Evolutionary conservation across 2,797 vertebrate genomes (phyloP).

Genomic region (Paramormyrops hopkinsi): DNA sequence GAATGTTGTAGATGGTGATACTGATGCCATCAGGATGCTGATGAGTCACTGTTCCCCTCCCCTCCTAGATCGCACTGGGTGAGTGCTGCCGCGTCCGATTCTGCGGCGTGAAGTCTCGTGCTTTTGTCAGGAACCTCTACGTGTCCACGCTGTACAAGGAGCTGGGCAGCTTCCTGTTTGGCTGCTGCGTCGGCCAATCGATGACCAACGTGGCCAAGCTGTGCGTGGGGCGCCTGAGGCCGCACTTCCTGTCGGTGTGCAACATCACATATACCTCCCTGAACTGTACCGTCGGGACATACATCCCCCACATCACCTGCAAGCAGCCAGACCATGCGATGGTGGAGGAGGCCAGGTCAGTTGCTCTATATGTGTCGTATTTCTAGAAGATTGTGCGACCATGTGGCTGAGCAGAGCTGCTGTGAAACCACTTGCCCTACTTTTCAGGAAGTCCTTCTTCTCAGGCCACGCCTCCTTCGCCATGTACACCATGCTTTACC

Average conservation of each 20-base stretch:
- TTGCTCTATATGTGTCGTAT: neutral
- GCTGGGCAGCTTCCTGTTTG: conserved; percentile 68
- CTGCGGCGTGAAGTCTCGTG: conserved; percentile 47
- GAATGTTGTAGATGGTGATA: neutral
- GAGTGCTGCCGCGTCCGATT: conserved; percentile 60
- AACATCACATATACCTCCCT: conserved; percentile 57
- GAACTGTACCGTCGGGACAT: conserved; percentile 49
- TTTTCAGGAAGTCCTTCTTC: conserved; percentile 72
- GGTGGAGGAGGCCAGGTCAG: conserved; percentile 61
- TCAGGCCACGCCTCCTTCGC: conserved; percentile 72
- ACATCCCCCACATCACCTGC: conserved; percentile 55
- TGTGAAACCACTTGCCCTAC: neutral
- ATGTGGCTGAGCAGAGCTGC: neutral
- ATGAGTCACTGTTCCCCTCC: neutral
- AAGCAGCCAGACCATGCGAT: conserved; percentile 30
- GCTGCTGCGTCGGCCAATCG: conserved; percentile 63
- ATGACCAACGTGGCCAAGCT: conserved; percentile 72
- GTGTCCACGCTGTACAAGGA: conserved; percentile 66
- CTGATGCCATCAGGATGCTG: neutral
- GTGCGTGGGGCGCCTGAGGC: conserved; percentile 67
- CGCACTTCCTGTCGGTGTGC: conserved; percentile 66
- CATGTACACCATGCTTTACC: conserved; percentile 72
- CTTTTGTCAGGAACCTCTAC: conserved; percentile 58
- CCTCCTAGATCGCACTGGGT: conserved; percentile 59
- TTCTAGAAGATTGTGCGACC: neutral